Percentiles rank a stretch among this genome's conserved stretches.
These are phyloP conservation scores for Mesopsocus fuscifrons DNA, from an alignment of 2,888 invertebrate species.

Conservation along the genomic window DNA sequence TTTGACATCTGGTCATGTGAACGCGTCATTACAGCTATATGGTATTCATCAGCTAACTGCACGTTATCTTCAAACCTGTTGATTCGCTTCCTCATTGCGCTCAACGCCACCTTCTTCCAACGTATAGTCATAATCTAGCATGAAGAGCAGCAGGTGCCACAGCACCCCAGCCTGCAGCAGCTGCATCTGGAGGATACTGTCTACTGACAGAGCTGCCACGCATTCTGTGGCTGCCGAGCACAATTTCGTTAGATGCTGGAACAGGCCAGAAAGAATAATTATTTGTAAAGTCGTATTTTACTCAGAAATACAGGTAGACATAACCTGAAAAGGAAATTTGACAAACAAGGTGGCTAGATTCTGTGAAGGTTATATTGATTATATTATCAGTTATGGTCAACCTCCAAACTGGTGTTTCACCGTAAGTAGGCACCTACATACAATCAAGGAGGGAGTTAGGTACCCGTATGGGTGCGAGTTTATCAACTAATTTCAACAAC, in stretches of 20 bases:
- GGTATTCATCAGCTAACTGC: too few species aligned
- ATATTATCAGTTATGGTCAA: too few species aligned
- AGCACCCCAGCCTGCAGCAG: conserved; percentile 70
- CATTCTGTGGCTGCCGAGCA: conserved; percentile 81
- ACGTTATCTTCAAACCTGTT: too few species aligned
- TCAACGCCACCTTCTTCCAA: conserved; percentile 91
- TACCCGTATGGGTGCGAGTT: too few species aligned
- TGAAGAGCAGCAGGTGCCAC: conserved; percentile 76
- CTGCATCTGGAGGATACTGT: conserved; percentile 67
- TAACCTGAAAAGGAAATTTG: not conserved
- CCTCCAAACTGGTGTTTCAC: too few species aligned
- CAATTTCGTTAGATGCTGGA: conserved; percentile 60
- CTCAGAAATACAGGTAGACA: conserved; percentile 16
- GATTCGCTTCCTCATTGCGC: conserved; percentile 63
- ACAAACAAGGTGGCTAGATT: conserved; percentile 5
- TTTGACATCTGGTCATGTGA: too few species aligned
- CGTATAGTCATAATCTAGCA: conserved; percentile 93
- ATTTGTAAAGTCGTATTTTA: too few species aligned
- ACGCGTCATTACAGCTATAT: too few species aligned
- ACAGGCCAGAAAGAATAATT: too few species aligned
- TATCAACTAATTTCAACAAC: too few species aligned
- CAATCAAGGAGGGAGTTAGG: too few species aligned
- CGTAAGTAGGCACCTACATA: too few species aligned
- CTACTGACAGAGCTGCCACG: conserved; percentile 69
- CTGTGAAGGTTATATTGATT: not conserved